A percentile compares a stretch with the other conserved stretches of the same genome.
Evolutionary conservation across 2,888 invertebrate species (phyloP).

Genomic region (Vanessa cardui): DNA sequence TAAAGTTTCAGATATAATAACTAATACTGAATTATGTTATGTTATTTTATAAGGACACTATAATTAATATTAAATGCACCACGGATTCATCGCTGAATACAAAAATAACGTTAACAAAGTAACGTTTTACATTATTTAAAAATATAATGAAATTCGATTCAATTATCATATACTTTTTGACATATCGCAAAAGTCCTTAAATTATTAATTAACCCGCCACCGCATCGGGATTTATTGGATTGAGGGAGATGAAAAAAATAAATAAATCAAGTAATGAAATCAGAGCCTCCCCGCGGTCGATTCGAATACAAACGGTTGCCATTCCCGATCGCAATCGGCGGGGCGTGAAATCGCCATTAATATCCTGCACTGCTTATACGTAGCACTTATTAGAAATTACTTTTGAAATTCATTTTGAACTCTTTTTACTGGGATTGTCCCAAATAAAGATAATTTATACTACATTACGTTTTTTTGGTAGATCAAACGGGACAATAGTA

Average conservation of each 20-base stretch:
- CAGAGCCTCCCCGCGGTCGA: slow-evolving; percentile 58
- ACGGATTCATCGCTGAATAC: neutral
- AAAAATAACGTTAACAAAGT: neutral
- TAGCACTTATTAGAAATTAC: slow-evolving; percentile 23
- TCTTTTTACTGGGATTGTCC: slow-evolving; percentile 2
- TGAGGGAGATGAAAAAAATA: slow-evolving; percentile 62
- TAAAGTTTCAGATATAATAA: neutral
- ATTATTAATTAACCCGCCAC: slow-evolving; percentile 78
- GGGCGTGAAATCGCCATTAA: slow-evolving; percentile 75
- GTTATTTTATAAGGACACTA: too few species aligned
- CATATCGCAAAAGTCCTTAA: slow-evolving; percentile 54
- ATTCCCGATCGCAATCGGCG: slow-evolving; percentile 55
- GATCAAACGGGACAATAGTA: too few species aligned
- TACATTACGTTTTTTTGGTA: neutral
- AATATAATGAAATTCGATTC: slow-evolving; percentile 17
- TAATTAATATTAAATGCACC: too few species aligned
- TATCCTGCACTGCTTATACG: slow-evolving; percentile 45
- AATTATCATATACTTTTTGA: slow-evolving; percentile 35
- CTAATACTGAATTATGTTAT: too few species aligned
- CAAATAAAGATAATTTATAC: neutral
- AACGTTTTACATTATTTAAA: slow-evolving; percentile 15
- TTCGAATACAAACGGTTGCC: slow-evolving; percentile 61
- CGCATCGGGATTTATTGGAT: slow-evolving; percentile 70
- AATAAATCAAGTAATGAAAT: slow-evolving; percentile 75
- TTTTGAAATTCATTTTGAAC: slow-evolving; percentile 13